Evolutionary conservation across 2,888 invertebrate species (phyloP).

Genomic region (Eulithis prunata): DNA sequence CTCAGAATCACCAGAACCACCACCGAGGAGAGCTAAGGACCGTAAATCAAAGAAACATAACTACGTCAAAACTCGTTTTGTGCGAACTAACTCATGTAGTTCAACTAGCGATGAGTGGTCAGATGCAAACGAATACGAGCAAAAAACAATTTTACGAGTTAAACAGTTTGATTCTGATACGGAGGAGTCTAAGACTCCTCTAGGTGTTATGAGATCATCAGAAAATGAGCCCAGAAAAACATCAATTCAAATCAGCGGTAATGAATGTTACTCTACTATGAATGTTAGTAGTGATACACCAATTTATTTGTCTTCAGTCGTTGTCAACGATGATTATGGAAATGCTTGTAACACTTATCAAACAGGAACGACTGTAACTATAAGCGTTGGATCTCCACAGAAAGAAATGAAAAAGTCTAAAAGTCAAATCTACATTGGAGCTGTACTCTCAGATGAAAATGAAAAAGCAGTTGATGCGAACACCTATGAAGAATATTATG

Average conservation of each 20-base stretch:
- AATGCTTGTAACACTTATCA: constrained; percentile 77
- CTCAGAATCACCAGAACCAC: constrained; percentile 78
- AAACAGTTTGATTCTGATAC: constrained; percentile 82
- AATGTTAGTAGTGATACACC: constrained; percentile 88
- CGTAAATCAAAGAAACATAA: constrained; percentile 77
- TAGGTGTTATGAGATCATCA: constrained; percentile 53
- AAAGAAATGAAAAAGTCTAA: constrained; percentile 73
- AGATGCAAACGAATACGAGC: constrained; percentile 76
- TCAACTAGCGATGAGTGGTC: constrained; percentile 83
- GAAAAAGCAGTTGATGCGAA: constrained; percentile 61
- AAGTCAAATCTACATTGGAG: constrained; percentile 81
- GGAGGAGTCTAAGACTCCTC: constrained; percentile 55
- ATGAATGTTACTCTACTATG: constrained; percentile 90
- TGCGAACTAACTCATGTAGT: constrained; percentile 75
- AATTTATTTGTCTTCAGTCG: constrained; percentile 89
- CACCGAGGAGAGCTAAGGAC: constrained; percentile 72
- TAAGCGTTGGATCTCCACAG: constrained; percentile 84
- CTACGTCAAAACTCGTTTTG: constrained; percentile 79
- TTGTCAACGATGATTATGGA: constrained; percentile 85
- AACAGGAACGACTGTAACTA: constrained; percentile 85
- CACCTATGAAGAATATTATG: constrained; percentile 75
- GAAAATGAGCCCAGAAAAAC: constrained; percentile 84
- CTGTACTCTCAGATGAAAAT: constrained; percentile 61
- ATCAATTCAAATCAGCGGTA: constrained; percentile 89
- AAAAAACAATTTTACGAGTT: constrained; percentile 73